Base-by-base conservation (phyloP, 2,113 vertebrate genomes). In the Sitta europaea region DNA sequence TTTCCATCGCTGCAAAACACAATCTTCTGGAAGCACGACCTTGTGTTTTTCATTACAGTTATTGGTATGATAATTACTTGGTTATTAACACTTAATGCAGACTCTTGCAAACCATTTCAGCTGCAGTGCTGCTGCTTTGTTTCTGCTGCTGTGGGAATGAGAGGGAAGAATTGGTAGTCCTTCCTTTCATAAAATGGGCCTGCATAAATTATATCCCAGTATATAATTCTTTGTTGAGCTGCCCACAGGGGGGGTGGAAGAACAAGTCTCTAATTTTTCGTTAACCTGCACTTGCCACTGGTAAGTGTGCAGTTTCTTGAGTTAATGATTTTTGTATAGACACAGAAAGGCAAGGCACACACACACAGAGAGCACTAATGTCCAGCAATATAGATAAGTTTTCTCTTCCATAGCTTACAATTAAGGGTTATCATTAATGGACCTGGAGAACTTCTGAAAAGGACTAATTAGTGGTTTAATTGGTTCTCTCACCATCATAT, bases 71-170 rank as follows among this genome's bases (percentile, higher is more conserved):
- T 57, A 76, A 96, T 88, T 76, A 83, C 71, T 88, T 73, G 38
- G 50, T 92, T 94, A 86, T 92, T 94, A 92, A 95, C 88, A 90
- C 29, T 90, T 94, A 75, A 70, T 86, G 72, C 58, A 57, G 83
- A 58, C 31, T 79, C 67, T 70, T 55, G 33, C 62, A 84, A 77
- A 85, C 31, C 16, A 4, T 86, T 90, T 88, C 43, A 10, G 43
- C 31, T 80, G 55, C 51, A 62, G 72, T 2, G 4, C 38, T 84
- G 55, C 73, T 63, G 59, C 57, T 94, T 92, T 83, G 66, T 77
- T 94, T 92, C 55, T 92, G 42, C 63, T 80, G 63, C 71, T 77
- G 31, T 77, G 67, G 61, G 83, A 93, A 86, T 59, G 57, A 71
- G 35, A 81, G n/a, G 43, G 43, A 76, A 94, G 54, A 71, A 83